Base-by-base conservation (phyloP, 2,888 invertebrate species). In the Drosophila infuscata region DNA sequence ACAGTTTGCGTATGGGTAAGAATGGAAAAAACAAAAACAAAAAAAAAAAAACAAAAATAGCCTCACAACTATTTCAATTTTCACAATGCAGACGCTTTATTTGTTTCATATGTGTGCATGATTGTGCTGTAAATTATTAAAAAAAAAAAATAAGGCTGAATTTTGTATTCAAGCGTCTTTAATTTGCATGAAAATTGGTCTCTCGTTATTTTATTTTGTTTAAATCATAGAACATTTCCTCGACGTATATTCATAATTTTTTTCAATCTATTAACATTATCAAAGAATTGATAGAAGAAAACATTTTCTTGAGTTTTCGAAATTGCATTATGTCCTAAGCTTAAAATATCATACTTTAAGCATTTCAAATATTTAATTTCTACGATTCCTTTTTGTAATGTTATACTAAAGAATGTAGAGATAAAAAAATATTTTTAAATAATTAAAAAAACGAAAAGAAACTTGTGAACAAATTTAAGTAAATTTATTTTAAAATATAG, bases 1-100 rank as follows among this genome's bases (percentile, higher is more conserved):
- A 91, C 89, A 91, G 82, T 77, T 83, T 93, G 74, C 91, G 92
- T 82, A 82, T 93, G 91, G 93, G 93, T 93, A 92, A 93, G 93
- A 85, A 70, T 46, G 54, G 65, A 61, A 25, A 66, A 32, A 41
- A 51, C 33, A 62, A 20, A n/a, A 58, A 32, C 46, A 15, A 57
- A 29, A 53, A 60, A 35, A n/a, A n/a, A n/a, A n/a, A n/a, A n/a
- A n/a, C n/a, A n/a, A n/a, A n/a, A n/a, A n/a, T n/a, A n/a, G n/a
- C 30, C 12, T 12, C 11, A 54, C 3, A 36, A 29, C 25, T 54
- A 25, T 25, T 25, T 36, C 25, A 35, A 36, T 54, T 25, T 36
- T 11, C 49, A 49, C 6, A 25, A 25, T 41, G 43, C 36, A 52
- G 41, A 51, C 30, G 25, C 41, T 29, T 36, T 29, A 32, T 61